Percentiles rank a stretch among this genome's conserved stretches.
Evolutionary conservation across 1,140 invertebrate species (phyloP).

Genomic region (Arctopsyche grandis): DNA sequence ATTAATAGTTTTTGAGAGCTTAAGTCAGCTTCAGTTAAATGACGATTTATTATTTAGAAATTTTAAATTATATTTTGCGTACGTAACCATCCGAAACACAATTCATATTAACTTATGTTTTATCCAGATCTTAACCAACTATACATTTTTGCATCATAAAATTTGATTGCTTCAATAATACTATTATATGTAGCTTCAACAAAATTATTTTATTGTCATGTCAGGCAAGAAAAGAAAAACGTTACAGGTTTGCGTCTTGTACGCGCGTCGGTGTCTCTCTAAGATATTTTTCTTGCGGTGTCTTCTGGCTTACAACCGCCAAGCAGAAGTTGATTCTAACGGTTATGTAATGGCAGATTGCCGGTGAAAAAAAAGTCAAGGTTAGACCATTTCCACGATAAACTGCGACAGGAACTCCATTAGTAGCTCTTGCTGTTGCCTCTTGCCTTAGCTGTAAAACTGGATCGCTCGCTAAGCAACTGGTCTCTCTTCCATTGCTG

Average conservation of each 20-base stretch:
- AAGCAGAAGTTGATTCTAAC: slow-evolving; percentile 33
- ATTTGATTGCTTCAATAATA: too few relatives aligned
- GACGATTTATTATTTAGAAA: too few relatives aligned
- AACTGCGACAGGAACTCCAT: slow-evolving; percentile 38
- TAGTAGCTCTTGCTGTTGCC: not conserved
- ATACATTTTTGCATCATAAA: too few relatives aligned
- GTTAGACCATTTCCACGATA: slow-evolving; percentile 40
- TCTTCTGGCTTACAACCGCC: not conserved
- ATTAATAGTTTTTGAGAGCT: too few relatives aligned
- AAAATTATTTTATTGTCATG: too few relatives aligned
- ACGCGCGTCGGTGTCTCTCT: not conserved
- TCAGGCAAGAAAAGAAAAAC: too few relatives aligned
- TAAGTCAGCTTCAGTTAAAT: too few relatives aligned
- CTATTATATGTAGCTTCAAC: too few relatives aligned
- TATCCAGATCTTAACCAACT: too few relatives aligned
- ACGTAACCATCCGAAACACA: too few relatives aligned
- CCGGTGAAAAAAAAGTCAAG: slow-evolving; percentile 37
- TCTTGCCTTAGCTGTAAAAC: slow-evolving; percentile 42
- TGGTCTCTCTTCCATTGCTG: not conserved
- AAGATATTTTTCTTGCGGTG: not conserved
- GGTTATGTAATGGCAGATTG: slow-evolving; percentile 42
- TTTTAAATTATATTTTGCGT: too few relatives aligned
- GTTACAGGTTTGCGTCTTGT: not conserved
- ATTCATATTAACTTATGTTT: too few relatives aligned
- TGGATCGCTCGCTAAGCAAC: slow-evolving; percentile 34